phyloP scores from a whole-genome alignment of 1,140 invertebrate species.

The Drosophila subobscura region DNA sequence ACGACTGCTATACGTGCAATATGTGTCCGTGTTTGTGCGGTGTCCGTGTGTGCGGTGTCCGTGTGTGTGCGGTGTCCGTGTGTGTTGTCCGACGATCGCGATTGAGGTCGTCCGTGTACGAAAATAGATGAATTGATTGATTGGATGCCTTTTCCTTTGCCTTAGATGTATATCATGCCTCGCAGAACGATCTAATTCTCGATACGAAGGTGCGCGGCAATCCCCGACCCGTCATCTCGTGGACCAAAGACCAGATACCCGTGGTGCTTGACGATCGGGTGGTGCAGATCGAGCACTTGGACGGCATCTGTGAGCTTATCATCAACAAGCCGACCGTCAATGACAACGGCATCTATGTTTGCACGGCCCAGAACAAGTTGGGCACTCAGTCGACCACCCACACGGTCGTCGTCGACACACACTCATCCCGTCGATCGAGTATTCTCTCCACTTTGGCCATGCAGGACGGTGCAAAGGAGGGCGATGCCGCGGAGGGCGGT shows the following conservation, averaged over 20 bases:
- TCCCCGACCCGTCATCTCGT: conserved; percentile 90
- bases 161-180: conserved; percentile 88
- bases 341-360: conserved; percentile 89
- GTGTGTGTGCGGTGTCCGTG: conserved; percentile 3
- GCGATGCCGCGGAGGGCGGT: conserved; percentile 39
- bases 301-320: conserved; percentile 89
- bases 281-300: conserved; percentile 87
- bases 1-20: conserved; percentile 40
- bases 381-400: conserved; percentile 77
- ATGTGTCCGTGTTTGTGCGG: not conserved
- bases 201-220: conserved; percentile 90
- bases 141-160: conserved; percentile 58
- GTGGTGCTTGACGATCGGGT: conserved; percentile 86
- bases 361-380: conserved; percentile 88
- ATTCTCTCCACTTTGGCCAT: conserved; percentile 54
- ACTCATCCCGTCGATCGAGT: conserved; percentile 72
- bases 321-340: conserved; percentile 87
- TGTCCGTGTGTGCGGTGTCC: conserved; percentile 2
- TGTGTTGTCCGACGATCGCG: conserved; percentile 23
- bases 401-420: conserved; percentile 77
- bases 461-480: conserved; percentile 50
- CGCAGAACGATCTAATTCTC: conserved; percentile 89
- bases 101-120: conserved; percentile 68
- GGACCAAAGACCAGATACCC: conserved; percentile 89
- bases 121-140: conserved; percentile 76